Base-by-base conservation (phyloP, 2,113 vertebrate genomes). In the Oreochromis niloticus region DNA sequence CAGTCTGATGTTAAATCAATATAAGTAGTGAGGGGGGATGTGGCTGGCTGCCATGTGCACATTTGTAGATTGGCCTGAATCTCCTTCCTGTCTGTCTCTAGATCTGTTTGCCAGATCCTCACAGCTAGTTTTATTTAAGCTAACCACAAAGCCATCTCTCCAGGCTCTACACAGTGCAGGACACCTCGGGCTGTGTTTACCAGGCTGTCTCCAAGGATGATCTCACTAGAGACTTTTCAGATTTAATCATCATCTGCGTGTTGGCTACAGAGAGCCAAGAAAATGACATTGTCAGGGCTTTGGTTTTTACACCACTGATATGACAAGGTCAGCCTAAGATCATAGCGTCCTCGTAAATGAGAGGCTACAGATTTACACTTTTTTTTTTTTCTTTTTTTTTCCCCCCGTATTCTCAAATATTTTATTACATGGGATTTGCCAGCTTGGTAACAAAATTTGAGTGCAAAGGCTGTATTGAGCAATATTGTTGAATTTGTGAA, bases 41-140 rank as follows among this genome's bases (percentile, higher is more conserved):
- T 93, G 90, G 95, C 87, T n/a, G 17, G 32, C 66, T 88, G 88
- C 95, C 92, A 93, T 85, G 59, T 78, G 82, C 30, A 50, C 92
- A 87, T 91, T 92, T 90, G 61, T 86, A 81, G 86, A 89, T 84
- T 88, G 63, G 57, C 46, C 80, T 3, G 3, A 54, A 9, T 66
- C 61, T 79, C 82, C 71, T 30, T 82, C 39, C 12, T 32, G 52
- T 82, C 46, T 41, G 54, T 22, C 66, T 91, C 24, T 22, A 12
- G 22, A 66, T 57, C 32, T 17, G 61, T 87, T 84, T 88, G 81
- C 59, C 84, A 56, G 27, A 87, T 59, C 82, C 75, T 89, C 8
- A 3, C 24, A 61, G 85, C 50, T 48, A 32, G 81, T 46, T 41
- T 52, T 19, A 6, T 59, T 78, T 32, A 32, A 75, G 19, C 63